Evolutionary conservation across 1,140 invertebrate genomes (phyloP).

Genomic region (Bombus breviceps): DNA sequence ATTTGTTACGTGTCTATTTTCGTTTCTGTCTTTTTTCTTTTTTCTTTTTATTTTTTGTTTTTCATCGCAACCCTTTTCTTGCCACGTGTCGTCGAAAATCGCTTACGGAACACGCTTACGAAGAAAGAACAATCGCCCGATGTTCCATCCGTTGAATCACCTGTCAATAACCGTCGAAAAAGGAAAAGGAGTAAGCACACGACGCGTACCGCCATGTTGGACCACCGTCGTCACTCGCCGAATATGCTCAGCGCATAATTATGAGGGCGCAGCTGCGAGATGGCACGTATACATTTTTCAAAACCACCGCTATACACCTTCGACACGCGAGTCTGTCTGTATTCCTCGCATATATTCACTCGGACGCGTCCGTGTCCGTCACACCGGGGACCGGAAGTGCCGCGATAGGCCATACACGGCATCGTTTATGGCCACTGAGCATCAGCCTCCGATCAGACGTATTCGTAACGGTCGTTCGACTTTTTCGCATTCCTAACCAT

Average conservation of each 20-base stretch:
- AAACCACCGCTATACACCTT: conserved; percentile 50
- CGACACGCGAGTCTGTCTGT: conserved; percentile 19
- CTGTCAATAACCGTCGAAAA: conserved; percentile 39
- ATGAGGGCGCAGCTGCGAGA: conserved; percentile 59
- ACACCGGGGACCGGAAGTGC: conserved; percentile 24
- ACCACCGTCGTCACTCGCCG: conserved; percentile 44
- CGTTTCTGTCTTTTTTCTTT: no score
- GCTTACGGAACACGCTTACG: no score
- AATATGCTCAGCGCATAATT: conserved; percentile 61
- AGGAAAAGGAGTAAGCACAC: conserved; percentile 26
- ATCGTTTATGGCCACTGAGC: conserved; percentile 22
- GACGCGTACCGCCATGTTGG: conserved; percentile 39
- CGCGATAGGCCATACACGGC: conserved; percentile 27
- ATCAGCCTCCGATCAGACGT: neutral
- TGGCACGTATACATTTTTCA: conserved; percentile 58
- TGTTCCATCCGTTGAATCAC: conserved; percentile 32
- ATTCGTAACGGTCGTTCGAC: neutral
- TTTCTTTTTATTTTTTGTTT: no score
- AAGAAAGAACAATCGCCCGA: neutral
- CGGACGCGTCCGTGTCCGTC: neutral
- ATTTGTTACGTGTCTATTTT: neutral
- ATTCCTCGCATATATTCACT: conserved; percentile 9
- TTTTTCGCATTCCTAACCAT: no score
- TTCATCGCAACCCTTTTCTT: neutral
- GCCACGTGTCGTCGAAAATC: neutral